Percentiles rank a stretch among this genome's conserved stretches.
Conservation (phyloP, 2,797 vertebrate genomes). For the Taenioides sp. region DNA sequence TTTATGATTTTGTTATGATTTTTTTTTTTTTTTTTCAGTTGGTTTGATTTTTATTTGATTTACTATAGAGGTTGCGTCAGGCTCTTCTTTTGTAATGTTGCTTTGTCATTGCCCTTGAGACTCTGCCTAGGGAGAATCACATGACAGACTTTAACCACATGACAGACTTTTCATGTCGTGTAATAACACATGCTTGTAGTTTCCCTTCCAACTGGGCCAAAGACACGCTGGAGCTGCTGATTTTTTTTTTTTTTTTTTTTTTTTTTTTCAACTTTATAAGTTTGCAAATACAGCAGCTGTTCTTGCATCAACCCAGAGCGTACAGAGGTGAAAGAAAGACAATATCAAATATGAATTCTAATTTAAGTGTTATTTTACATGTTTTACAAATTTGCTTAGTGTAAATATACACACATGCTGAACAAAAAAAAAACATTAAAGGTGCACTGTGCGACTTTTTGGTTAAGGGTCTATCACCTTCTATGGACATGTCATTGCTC, state of each 20-base stretch:
- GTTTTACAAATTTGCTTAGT: too few relatives aligned
- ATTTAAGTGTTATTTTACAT: too few relatives aligned
- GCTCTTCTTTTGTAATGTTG: constrained; percentile 1
- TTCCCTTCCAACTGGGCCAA: constrained; percentile 32
- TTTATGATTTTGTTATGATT: too few relatives aligned
- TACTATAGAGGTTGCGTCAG: constrained; percentile 4
- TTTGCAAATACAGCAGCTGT: background rate
- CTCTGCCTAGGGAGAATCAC: constrained; percentile 15
- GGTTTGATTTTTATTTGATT: too few relatives aligned
- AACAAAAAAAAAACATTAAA: too few relatives aligned
- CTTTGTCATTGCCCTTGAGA: constrained; percentile 10
- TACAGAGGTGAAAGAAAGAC: background rate
- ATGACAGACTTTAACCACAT: constrained; percentile 34
- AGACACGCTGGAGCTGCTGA: constrained; percentile 34
- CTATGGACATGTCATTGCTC: too few relatives aligned
- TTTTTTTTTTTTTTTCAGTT: background rate
- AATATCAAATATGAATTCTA: too few relatives aligned
- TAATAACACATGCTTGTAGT: constrained; percentile 29
- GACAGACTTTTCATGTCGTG: constrained; percentile 45
- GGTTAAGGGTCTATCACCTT: too few relatives aligned
- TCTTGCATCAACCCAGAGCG: background rate
- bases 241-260: background rate
- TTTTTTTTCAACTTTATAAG: background rate
- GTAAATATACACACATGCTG: too few relatives aligned
- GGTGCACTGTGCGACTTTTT: too few relatives aligned